phyloP scores from a whole-genome alignment of 2,888 invertebrate species.

The Alviniconcha strummeri region DNA sequence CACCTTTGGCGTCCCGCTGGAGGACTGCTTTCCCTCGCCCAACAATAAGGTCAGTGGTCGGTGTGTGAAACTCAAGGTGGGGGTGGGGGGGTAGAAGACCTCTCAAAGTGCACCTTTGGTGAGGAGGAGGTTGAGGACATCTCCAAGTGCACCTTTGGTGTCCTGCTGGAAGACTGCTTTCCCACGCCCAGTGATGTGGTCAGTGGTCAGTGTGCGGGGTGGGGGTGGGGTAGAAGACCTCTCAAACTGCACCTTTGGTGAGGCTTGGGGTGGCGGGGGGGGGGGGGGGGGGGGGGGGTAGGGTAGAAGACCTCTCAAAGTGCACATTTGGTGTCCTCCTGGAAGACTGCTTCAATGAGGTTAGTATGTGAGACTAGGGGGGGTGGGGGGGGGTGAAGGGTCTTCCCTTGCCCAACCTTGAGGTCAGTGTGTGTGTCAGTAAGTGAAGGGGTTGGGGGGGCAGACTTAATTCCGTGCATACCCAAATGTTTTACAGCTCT shows the following conservation, averaged over 20 bases:
- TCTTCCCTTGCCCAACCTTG: no score
- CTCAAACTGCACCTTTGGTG: no score
- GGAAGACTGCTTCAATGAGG: slow-evolving; percentile 84
- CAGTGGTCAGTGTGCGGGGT: not conserved
- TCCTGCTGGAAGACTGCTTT: slow-evolving; percentile 90
- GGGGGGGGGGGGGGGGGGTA: no score
- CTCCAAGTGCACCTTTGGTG: slow-evolving; percentile 82
- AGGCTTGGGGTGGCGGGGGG: no score
- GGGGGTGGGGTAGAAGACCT: slow-evolving; percentile 41
- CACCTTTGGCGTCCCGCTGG: slow-evolving; percentile 90
- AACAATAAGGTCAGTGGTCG: slow-evolving; percentile 68
- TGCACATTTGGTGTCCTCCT: slow-evolving; percentile 89
- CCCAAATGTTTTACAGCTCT: no score
- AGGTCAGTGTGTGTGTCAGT: no score
- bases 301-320: slow-evolving; percentile 39
- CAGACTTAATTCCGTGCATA: no score
- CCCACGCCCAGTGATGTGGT: slow-evolving; percentile 75
- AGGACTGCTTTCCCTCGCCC: slow-evolving; percentile 83
- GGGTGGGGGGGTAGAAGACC: no score
- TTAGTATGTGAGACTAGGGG: slow-evolving; percentile 37
- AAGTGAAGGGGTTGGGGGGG: no score
- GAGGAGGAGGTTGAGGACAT: slow-evolving; percentile 47
- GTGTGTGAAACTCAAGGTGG: no score
- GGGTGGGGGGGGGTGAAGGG: no score
- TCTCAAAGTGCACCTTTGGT: no score